Evolutionary conservation across 2,797 vertebrate species (phyloP).

Genomic region (Trachurus trachurus): DNA sequence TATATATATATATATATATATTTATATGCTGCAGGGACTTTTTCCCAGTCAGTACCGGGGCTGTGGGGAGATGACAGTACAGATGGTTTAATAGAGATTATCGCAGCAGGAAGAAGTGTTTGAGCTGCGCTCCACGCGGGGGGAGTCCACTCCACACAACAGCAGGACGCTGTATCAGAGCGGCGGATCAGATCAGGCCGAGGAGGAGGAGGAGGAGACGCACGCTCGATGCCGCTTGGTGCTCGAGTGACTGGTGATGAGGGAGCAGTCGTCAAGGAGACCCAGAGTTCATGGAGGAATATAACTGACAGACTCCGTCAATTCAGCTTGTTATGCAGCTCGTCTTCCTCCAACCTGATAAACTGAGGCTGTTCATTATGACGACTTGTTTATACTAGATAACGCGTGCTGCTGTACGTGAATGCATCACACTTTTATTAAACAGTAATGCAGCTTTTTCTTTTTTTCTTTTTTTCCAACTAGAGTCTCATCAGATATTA

Average conservation of each 20-base stretch:
- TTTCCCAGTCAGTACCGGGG: neutral
- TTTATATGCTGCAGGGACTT: neutral
- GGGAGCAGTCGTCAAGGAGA: constrained; percentile 53
- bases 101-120: constrained; percentile 86
- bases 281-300: constrained; percentile 38
- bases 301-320: neutral
- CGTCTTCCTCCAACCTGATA: constrained; percentile 23
- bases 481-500: constrained; percentile 3
- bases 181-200: constrained; percentile 20
- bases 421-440: constrained; percentile 43
- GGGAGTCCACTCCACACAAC: constrained; percentile 78
- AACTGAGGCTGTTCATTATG: constrained; percentile 33
- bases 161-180: constrained; percentile 55
- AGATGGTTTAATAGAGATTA: constrained; percentile 92
- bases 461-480: neutral
- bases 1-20: too few relatives aligned
- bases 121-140: constrained; percentile 71
- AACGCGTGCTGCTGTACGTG: neutral
- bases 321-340: neutral
- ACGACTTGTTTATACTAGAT: constrained; percentile 25
- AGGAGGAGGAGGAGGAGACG: too few relatives aligned
- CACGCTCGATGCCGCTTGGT: neutral
- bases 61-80: constrained; percentile 69
- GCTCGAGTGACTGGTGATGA: constrained; percentile 21
- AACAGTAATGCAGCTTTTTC: neutral